phyloP scores from a whole-genome alignment of 2,113 vertebrate species.

The Corvus cornix region DNA sequence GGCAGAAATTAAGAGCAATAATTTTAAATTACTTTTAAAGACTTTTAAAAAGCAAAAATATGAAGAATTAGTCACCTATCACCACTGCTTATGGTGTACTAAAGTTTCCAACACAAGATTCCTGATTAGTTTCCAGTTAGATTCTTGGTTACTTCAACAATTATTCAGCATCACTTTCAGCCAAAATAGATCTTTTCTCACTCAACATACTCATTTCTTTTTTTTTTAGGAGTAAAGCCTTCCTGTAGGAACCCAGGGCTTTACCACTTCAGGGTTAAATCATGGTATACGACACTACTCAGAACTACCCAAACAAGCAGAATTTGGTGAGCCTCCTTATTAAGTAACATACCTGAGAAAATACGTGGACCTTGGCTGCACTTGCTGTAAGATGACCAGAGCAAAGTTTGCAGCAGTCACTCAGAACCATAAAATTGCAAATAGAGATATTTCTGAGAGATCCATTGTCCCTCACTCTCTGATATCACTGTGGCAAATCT shows the following conservation, averaged over 20 bases:
- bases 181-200: not conserved
- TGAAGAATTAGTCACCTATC: not conserved
- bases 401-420: not conserved
- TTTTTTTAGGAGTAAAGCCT: not conserved
- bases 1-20: not conserved
- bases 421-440: not conserved
- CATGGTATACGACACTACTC: not conserved
- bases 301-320: not conserved
- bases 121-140: not conserved
- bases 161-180: not conserved
- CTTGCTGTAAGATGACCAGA: not conserved
- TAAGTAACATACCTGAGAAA: not conserved
- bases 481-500: not conserved
- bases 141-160: not conserved
- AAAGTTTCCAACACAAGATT: not conserved
- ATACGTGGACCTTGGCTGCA: accelerated
- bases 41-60: not conserved
- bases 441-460: not conserved
- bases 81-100: not conserved
- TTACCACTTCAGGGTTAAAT: not conserved
- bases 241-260: not conserved
- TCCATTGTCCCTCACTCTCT: not conserved
- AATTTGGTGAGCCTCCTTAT: not conserved
- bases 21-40: not conserved
- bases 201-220: not conserved